Evolutionary conservation across 2,888 invertebrate genomes (phyloP).

Genomic region (Exephanes ischioxanthus): DNA sequence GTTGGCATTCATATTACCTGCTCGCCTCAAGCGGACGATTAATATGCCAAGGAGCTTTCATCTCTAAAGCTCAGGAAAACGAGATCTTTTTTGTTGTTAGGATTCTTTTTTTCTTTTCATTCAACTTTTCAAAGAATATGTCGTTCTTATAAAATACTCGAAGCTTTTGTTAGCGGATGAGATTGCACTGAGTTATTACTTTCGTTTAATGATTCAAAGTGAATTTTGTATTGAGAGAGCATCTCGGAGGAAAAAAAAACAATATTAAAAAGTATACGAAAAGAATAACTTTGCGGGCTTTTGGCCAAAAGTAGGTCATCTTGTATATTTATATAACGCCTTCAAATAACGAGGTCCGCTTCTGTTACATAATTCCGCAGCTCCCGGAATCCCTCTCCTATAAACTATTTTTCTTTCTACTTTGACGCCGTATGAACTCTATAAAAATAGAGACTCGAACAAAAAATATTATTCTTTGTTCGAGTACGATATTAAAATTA

Average conservation of each 20-base stretch:
- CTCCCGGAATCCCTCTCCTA: no score
- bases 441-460: no score
- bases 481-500: no score
- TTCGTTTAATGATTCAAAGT: background rate
- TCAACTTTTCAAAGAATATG: no score
- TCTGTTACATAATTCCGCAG: no score
- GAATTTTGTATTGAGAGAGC: background rate
- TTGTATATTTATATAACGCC: no score
- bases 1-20: conserved; percentile 44
- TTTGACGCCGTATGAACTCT: no score
- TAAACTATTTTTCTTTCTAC: no score
- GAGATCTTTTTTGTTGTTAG: background rate
- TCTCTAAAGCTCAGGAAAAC: background rate
- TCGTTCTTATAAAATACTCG: background rate
- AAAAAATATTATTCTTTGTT: no score
- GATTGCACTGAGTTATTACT: background rate
- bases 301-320: background rate
- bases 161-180: background rate
- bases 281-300: background rate
- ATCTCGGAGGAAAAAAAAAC: background rate
- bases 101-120: background rate
- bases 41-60: conserved; percentile 34
- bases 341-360: no score
- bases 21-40: conserved; percentile 32
- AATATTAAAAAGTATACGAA: background rate